phyloP scores from a whole-genome alignment of 2,888 invertebrate genomes.

The Pammene fasciana region DNA sequence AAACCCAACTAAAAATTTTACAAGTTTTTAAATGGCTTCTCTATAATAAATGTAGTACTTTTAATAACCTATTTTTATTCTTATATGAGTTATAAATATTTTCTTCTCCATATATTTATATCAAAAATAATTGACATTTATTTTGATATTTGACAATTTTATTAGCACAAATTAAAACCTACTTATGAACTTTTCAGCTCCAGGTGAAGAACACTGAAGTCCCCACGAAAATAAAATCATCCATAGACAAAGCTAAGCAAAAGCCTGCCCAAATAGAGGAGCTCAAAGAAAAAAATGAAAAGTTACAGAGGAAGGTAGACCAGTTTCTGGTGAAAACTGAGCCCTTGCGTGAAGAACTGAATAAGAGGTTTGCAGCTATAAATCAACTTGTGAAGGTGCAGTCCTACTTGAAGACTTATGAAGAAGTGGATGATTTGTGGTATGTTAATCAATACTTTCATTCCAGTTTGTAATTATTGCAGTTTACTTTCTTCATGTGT shows the following conservation, averaged over 20 bases:
- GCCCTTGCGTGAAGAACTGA: slow-evolving; percentile 74
- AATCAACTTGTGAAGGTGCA: slow-evolving; percentile 83
- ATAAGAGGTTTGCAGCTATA: slow-evolving; percentile 73
- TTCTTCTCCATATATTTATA: no score
- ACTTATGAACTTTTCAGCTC: slow-evolving; percentile 74
- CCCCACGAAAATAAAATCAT: slow-evolving; percentile 85
- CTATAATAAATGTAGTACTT: no score
- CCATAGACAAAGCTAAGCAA: slow-evolving; percentile 85
- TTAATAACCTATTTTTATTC: no score
- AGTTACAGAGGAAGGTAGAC: slow-evolving; percentile 67
- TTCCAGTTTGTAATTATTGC: neutral
- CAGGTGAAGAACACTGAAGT: slow-evolving; percentile 85
- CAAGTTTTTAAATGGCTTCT: no score
- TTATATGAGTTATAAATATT: no score
- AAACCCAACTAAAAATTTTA: no score
- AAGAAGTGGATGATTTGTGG: slow-evolving; percentile 89
- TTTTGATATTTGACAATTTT: no score
- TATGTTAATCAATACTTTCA: slow-evolving; percentile 54
- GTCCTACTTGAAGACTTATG: slow-evolving; percentile 87
- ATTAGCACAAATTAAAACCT: no score
- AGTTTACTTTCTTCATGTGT: neutral
- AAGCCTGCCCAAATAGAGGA: slow-evolving; percentile 77
- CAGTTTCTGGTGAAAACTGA: slow-evolving; percentile 68
- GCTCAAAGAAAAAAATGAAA: slow-evolving; percentile 75
- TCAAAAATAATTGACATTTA: no score